Percentiles rank a stretch among this genome's conserved stretches.
These are phyloP conservation scores for Corythaeola cristata DNA, from an alignment of 2,113 vertebrate genomes.

Conservation along the genomic window DNA sequence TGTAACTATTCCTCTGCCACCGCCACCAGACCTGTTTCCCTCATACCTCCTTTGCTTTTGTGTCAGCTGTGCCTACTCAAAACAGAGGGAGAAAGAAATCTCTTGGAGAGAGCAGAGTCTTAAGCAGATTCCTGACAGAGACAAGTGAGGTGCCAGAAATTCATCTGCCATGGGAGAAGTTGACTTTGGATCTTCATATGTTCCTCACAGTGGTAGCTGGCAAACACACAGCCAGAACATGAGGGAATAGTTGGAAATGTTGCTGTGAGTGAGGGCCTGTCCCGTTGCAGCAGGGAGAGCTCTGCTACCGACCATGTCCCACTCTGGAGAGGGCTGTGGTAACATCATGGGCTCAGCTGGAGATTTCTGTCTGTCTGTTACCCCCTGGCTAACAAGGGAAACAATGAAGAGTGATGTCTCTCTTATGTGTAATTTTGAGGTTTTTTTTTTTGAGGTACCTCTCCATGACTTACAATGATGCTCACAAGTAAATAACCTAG, in stretches of 20 bases:
- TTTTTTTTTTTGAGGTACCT: neutral
- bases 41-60: neutral
- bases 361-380: neutral
- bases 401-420: neutral
- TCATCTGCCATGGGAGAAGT: neutral
- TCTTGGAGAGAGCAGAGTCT: neutral
- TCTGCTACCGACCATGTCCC: rapidly evolving
- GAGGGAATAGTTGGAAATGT: neutral
- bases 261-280: neutral
- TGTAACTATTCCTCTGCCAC: neutral
- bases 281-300: neutral
- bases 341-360: neutral
- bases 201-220: neutral
- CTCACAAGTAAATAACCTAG: neutral
- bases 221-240: neutral
- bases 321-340: neutral
- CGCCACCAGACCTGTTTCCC: neutral
- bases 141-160: neutral
- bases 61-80: neutral
- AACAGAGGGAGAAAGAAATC: neutral
- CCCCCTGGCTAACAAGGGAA: neutral
- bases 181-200: neutral
- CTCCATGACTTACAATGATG: neutral
- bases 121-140: neutral
- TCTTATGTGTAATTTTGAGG: neutral